phyloP scores from a whole-genome alignment of 2,888 invertebrate species.

The Eupithecia abbreviata region DNA sequence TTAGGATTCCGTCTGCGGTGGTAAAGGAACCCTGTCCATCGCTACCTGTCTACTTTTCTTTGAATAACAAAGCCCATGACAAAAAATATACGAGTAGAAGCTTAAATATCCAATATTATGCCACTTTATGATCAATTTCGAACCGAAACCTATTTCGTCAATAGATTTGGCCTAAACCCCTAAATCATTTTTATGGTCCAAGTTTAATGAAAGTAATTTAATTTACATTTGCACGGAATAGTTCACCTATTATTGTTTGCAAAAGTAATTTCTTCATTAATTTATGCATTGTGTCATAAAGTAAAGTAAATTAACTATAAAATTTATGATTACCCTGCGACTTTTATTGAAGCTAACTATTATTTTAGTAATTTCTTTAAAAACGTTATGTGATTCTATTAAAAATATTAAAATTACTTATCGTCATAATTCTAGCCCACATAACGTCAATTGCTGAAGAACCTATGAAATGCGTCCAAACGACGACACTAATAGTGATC shows the following conservation, averaged over 20 bases:
- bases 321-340: not conserved
- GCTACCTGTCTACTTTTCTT: not conserved
- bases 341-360: not conserved
- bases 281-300: not conserved
- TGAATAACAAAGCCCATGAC: not conserved
- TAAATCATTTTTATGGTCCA: constrained; percentile 3
- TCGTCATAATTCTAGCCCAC: too few relatives aligned
- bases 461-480: too few relatives aligned
- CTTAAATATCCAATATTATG: not conserved
- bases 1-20: too few relatives aligned
- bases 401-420: too few relatives aligned
- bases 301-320: not conserved
- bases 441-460: too few relatives aligned
- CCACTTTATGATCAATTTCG: not conserved
- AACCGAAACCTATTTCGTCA: not conserved
- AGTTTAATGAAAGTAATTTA: constrained; percentile 5
- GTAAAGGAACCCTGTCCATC: too few relatives aligned
- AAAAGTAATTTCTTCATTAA: not conserved
- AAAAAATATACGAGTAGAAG: not conserved
- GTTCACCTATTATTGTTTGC: not conserved
- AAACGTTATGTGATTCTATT: not conserved
- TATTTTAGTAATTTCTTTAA: not conserved
- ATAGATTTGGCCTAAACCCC: not conserved
- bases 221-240: not conserved
- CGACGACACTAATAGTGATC: too few relatives aligned